Evolutionary conservation across 1,140 invertebrate genomes (phyloP), one percentile per base, ranked within the genome.

Genomic region (Philotrypesis tridentata): DNA sequence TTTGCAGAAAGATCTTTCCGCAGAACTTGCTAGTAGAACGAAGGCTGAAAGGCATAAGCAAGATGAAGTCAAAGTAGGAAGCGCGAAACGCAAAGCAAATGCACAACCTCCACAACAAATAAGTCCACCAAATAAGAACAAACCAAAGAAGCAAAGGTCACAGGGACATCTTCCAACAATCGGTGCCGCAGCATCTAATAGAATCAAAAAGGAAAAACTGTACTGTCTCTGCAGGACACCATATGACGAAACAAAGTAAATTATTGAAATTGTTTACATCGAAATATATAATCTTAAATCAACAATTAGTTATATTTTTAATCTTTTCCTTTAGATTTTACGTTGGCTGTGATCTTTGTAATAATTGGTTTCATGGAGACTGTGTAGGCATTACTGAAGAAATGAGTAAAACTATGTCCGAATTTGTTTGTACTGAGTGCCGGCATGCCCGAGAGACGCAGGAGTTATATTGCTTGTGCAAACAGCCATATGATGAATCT

Each of bases 281-380:
- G 25, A 27, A 82, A 67, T 72, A 72, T 27, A 61, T 23, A 55
- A 17, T 27, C 31, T n/a, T 55, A 55, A 3, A n/a, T 7, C 7
- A 55, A 5, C 17, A n/a, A 21, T 43, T 43, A 14, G 8, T 11
- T 43, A 72, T 43, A 37, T 73, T 9, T 43, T 4, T 21, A 70
- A 73, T 79, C 77, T 25, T 40, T 67, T 37, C 33, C 4, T 73
- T 83, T 83, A 98, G 97, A 90, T 99, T 99, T 91, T 99, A 99
- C 91, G 97, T 99, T 84, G 97, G 97, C 48, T 99, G 99, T 92
- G 98, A 99, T 91, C 92, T 97, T 78, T 99, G 98, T 90, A 97
- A 97, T 85, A 98, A 99, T 92, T 99, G 98, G 98, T 99, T 99
- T 93, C 98, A 99, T 90, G 98, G 98, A 2, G 95, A 97, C 85